phyloP scores from a whole-genome alignment of 1,140 invertebrate genomes.

The Campodea augens region DNA sequence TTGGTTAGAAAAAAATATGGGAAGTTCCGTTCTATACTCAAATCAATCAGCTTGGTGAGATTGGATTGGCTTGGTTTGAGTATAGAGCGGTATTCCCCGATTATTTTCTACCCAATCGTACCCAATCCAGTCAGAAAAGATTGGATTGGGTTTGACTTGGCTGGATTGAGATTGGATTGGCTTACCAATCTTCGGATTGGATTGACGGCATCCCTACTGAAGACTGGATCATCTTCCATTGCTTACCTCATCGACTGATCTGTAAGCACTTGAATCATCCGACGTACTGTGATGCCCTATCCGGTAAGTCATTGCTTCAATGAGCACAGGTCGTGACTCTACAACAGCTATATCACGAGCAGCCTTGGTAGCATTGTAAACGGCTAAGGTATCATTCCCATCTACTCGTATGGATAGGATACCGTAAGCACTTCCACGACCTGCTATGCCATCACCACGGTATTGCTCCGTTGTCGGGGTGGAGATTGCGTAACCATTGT shows the following conservation, averaged over 20 bases:
- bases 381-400: slow-evolving; percentile 90
- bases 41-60: too few relatives aligned
- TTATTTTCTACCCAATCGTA: too few relatives aligned
- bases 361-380: slow-evolving; percentile 72
- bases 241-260: slow-evolving; percentile 70
- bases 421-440: slow-evolving; percentile 74
- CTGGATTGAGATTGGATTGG: too few relatives aligned
- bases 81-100: too few relatives aligned
- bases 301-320: slow-evolving; percentile 97
- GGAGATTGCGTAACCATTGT: slow-evolving; percentile 93
- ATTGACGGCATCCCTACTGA: too few relatives aligned
- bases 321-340: slow-evolving; percentile 72
- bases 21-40: too few relatives aligned
- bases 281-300: slow-evolving; percentile 97
- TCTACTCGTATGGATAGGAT: slow-evolving; percentile 83
- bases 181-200: too few relatives aligned
- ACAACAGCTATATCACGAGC: slow-evolving; percentile 58
- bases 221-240: too few relatives aligned
- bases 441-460: slow-evolving; percentile 72
- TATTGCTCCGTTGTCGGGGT: slow-evolving; percentile 89
- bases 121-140: too few relatives aligned
- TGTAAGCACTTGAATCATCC: slow-evolving; percentile 91
- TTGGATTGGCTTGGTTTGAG: too few relatives aligned
- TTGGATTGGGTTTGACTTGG: too few relatives aligned
- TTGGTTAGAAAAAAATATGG: too few relatives aligned